phyloP scores from a whole-genome alignment of 2,113 vertebrate species.

The Myrmophylax atrothorax region DNA sequence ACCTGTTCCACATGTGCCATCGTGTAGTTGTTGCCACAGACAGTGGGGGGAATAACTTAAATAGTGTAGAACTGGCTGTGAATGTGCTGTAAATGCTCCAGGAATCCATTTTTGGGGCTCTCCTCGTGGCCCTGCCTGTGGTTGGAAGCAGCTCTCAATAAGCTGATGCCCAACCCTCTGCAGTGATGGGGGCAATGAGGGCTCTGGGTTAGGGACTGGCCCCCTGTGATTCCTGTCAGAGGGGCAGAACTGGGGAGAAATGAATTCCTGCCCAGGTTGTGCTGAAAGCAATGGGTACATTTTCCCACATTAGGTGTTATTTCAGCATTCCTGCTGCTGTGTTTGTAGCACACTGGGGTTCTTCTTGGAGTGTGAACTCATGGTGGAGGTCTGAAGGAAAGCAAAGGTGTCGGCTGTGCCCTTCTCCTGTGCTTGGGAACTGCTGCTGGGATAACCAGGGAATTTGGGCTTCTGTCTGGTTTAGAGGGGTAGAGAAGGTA shows the following conservation, averaged over 20 bases:
- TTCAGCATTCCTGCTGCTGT: neutral
- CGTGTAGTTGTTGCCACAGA: neutral
- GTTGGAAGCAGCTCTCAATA: neutral
- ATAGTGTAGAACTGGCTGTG: neutral
- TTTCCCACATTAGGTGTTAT: neutral
- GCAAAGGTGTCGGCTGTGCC: fast-evolving
- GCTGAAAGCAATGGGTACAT: too few relatives aligned
- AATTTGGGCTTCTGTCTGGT: neutral
- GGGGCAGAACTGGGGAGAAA: fast-evolving
- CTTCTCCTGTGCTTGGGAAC: fast-evolving
- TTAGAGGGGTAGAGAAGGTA: fast-evolving
- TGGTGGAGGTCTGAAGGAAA: neutral
- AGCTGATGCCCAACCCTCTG: neutral
- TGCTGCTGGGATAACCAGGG: neutral
- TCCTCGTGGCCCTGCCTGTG: neutral
- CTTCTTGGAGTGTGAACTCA: fast-evolving
- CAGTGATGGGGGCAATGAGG: fast-evolving
- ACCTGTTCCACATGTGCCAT: neutral
- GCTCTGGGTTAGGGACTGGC: neutral
- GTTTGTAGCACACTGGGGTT: too few relatives aligned
- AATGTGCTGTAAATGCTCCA: neutral
- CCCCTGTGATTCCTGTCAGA: too few relatives aligned
- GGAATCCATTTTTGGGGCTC: neutral
- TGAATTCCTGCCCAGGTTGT: neutral
- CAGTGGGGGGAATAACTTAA: neutral